These are phyloP conservation scores for Ceyx cyanopectus DNA, from an alignment of 2,113 vertebrate species.

Conservation along the genomic window DNA sequence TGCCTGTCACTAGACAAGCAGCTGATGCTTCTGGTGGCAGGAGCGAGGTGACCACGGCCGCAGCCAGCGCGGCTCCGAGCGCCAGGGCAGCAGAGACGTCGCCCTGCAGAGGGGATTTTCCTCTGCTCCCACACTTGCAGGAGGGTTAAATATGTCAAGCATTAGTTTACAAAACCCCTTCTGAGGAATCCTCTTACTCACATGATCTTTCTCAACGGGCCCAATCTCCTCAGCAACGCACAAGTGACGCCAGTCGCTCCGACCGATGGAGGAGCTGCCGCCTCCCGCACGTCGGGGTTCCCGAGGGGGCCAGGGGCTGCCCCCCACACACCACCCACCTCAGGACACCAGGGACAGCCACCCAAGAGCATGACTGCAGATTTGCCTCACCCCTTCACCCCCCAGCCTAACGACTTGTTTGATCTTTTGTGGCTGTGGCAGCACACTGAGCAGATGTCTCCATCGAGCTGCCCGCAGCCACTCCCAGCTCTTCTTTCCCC, in stretches of 20 bases:
- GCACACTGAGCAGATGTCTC: slow-evolving; percentile 27
- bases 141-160: slow-evolving; percentile 35
- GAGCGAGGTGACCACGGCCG: fast-evolving
- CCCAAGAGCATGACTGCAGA: fast-evolving
- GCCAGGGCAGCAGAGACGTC: neutral
- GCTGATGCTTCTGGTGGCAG: neutral
- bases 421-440: neutral
- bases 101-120: neutral
- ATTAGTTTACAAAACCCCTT: slow-evolving; percentile 27
- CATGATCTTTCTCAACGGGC: neutral
- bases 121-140: neutral
- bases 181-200: slow-evolving; percentile 41
- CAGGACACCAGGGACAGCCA: neutral
- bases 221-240: neutral
- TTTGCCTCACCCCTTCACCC: neutral
- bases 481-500: neutral
- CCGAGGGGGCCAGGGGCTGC: fast-evolving
- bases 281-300: neutral
- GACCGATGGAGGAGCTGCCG: neutral
- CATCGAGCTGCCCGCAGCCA: neutral
- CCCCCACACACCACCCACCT: neutral
- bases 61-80: neutral
- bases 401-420: neutral
- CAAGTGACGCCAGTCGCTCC: neutral
- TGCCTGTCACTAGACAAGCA: neutral